These are phyloP conservation scores for Ia io DNA, from an alignment of 2,113 vertebrate genomes.

Conservation along the genomic window DNA sequence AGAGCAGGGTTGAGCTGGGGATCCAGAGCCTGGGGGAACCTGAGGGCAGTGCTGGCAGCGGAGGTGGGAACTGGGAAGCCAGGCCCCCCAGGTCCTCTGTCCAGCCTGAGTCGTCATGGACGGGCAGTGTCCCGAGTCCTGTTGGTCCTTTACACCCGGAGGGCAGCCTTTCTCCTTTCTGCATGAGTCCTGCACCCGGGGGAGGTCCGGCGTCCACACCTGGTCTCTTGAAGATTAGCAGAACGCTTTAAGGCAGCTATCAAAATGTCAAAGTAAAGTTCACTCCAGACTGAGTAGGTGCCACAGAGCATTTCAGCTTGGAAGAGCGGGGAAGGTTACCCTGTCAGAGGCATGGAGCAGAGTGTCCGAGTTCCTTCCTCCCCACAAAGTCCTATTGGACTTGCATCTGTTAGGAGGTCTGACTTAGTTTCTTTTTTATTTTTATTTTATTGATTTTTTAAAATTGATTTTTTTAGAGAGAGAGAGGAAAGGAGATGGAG, in stretches of 20 bases:
- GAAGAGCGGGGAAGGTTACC: neutral
- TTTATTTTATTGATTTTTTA: too few species aligned
- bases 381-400: neutral
- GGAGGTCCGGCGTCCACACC: neutral
- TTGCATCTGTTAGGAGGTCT: neutral
- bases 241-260: neutral
- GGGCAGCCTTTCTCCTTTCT: neutral
- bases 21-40: neutral
- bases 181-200: neutral
- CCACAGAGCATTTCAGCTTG: neutral
- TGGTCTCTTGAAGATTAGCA: neutral
- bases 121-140: neutral
- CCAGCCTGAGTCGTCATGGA: neutral
- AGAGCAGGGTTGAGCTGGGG: neutral
- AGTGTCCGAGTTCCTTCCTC: neutral
- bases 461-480: too few species aligned
- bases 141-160: neutral
- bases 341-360: neutral
- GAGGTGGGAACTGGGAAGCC: neutral
- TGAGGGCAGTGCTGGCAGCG: neutral
- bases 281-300: neutral
- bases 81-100: neutral
- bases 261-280: neutral
- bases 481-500: too few species aligned
- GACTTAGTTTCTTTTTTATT: neutral